These are phyloP conservation scores for Parapsyche elsis DNA, from an alignment of 1,140 invertebrate species.

Conservation along the genomic window DNA sequence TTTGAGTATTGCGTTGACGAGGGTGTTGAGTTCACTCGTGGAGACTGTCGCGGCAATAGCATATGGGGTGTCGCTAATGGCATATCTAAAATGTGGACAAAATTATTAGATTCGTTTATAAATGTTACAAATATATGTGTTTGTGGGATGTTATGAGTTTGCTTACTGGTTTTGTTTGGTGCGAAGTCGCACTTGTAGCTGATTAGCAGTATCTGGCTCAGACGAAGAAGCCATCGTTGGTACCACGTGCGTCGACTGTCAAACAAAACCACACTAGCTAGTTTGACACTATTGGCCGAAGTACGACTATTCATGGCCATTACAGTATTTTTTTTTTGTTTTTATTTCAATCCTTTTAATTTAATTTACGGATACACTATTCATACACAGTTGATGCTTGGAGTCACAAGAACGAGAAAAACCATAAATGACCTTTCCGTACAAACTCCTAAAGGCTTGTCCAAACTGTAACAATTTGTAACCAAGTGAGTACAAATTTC, in stretches of 20 bases:
- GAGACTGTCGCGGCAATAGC: slow-evolving; percentile 80
- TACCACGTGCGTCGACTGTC: background rate
- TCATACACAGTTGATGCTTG: too few species aligned
- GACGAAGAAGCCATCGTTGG: background rate
- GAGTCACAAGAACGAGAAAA: too few species aligned
- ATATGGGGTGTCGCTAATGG: slow-evolving; percentile 85
- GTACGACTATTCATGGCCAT: too few species aligned
- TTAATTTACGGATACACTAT: too few species aligned
- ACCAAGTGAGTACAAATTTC: too few species aligned
- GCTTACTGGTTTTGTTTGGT: slow-evolving; percentile 86
- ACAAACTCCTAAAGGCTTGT: too few species aligned
- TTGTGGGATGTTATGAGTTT: background rate
- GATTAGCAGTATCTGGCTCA: slow-evolving; percentile 50
- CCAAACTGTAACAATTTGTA: too few species aligned
- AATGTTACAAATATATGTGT: too few species aligned
- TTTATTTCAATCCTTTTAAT: too few species aligned
- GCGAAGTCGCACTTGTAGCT: slow-evolving; percentile 79
- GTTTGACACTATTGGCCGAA: too few species aligned
- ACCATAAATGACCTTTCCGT: too few species aligned
- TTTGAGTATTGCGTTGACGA: slow-evolving; percentile 84
- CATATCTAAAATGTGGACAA: slow-evolving; percentile 75
- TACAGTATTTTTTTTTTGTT: too few species aligned
- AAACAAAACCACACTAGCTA: background rate
- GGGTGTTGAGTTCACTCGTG: slow-evolving; percentile 77
- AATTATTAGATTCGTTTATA: background rate